phyloP scores from a whole-genome alignment of 1,140 invertebrate species.

The Drosophila jambulina region DNA sequence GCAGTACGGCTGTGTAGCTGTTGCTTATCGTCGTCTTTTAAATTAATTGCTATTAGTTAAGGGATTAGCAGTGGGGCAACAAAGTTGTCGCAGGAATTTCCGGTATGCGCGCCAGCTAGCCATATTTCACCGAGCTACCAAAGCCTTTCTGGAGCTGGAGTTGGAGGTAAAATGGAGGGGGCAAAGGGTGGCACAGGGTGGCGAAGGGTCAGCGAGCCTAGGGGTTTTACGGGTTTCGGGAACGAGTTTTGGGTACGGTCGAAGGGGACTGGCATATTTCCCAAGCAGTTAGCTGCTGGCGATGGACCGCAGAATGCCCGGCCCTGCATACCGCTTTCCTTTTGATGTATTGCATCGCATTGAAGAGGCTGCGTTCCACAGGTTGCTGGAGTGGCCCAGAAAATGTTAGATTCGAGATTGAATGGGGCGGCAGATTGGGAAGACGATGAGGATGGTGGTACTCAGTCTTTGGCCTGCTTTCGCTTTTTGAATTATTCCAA shows the following conservation, averaged over 20 bases:
- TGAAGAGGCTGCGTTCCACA: constrained; percentile 82
- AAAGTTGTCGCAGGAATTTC: constrained; percentile 83
- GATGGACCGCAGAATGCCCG: constrained; percentile 55
- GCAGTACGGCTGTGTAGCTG: constrained; percentile 58
- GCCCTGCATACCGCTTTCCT: constrained; percentile 79
- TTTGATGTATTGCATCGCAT: constrained; percentile 83
- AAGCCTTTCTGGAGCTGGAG: constrained; percentile 40
- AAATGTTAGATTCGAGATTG: constrained; percentile 33
- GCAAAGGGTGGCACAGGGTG: neutral
- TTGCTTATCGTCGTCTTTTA: constrained; percentile 82
- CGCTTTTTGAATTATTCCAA: constrained; percentile 38
- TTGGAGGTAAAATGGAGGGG: neutral
- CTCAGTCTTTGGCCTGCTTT: constrained; percentile 41
- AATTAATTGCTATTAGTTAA: constrained; percentile 85
- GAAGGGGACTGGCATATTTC: constrained; percentile 49
- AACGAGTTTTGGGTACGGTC: constrained; percentile 13
- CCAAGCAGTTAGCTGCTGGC: constrained; percentile 54
- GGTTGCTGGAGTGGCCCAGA: constrained; percentile 68
- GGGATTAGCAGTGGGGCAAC: constrained; percentile 80
- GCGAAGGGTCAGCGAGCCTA: constrained; percentile 37
- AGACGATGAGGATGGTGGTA: constrained; percentile 8
- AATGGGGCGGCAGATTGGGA: constrained; percentile 9
- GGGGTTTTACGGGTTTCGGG: constrained; percentile 5
- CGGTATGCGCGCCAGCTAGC: constrained; percentile 73
- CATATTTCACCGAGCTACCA: constrained; percentile 66